Conservation (phyloP, 2,113 vertebrate genomes). For the Neopipo cinnamomea region DNA sequence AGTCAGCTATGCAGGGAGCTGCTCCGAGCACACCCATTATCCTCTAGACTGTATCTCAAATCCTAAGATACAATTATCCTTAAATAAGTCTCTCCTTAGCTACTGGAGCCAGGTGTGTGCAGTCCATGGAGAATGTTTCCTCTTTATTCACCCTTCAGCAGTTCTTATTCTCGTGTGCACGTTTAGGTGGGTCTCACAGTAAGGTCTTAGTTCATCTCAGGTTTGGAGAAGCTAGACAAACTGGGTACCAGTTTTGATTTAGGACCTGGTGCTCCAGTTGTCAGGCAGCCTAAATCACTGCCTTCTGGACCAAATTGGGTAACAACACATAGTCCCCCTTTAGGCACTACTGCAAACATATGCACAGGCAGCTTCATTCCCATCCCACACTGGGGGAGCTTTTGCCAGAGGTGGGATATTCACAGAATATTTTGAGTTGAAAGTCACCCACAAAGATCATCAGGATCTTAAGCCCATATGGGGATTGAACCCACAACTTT, state of each 20-base stretch:
- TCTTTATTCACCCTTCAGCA: not conserved
- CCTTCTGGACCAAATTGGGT: not conserved
- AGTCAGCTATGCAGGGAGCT: not conserved
- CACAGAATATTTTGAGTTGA: not conserved
- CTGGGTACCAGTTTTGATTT: not conserved
- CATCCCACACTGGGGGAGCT: fast-evolving
- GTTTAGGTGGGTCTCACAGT: not conserved
- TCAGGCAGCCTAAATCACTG: not conserved
- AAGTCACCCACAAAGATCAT: not conserved
- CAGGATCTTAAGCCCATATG: not conserved
- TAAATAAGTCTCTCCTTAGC: not conserved
- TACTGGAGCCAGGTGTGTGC: not conserved
- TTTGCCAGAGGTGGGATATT: not conserved
- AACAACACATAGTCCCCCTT: fast-evolving
- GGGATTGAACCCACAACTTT: not conserved
- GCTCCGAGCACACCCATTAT: not conserved
- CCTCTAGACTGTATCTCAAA: not conserved
- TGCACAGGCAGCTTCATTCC: not conserved
- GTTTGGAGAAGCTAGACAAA: not conserved
- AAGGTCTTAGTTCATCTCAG: not conserved
- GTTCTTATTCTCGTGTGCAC: not conserved
- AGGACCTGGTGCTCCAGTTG: not conserved
- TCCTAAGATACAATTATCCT: not conserved
- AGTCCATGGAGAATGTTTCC: not conserved
- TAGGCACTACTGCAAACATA: not conserved